Base-by-base conservation (phyloP, 2,113 vertebrate species). In the Connochaetes taurinus region DNA sequence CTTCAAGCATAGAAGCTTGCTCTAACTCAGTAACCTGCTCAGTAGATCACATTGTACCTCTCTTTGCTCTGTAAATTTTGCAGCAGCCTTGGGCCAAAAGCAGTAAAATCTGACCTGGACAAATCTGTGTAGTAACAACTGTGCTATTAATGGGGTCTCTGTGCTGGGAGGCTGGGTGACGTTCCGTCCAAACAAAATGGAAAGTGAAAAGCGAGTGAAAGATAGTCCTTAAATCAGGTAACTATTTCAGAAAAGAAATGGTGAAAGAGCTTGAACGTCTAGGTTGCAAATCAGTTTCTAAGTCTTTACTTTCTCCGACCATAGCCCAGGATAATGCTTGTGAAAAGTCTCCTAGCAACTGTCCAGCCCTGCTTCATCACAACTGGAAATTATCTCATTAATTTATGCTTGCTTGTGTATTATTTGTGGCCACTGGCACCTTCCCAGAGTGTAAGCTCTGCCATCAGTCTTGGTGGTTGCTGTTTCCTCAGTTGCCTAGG, bases 21-120 rank as follows among this genome's bases (percentile, higher is more conserved):
- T 87, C 84, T 50, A 52, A 91, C 33, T 40, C 92, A 27, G 89
- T 76, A 57, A 91, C 92, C 92, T 90, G 90, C 45, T 94, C 84
- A 6, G 83, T 47, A 96, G 96, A 85, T 92, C 90, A 71, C 92
- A 86, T 3, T 78, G 87, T 90, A 57, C 94, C 84, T 94, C 90
- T 96, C 96, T 90, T 62, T 86, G 88, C 95, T 97, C 95, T 94
- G 94, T 96, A 95, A 95, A 97, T 92, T 96, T 95, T 96, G 76
- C 52, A 57, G 93, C 91, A 84, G 85, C 1, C 83, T 90, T 89
- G 74, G 55, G 91, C 95, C 94, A 97, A 97, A 97, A 94, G 86
- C 94, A 88, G 71, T 96, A 96, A 97, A 96, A 98, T n/a, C 74
- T 89, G 96, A 98, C 91, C 98, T 97, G 67, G 88, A 87, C 55